A percentile compares a stretch with the other conserved stretches of the same genome.
Evolutionary conservation across 2,888 invertebrate genomes (phyloP).

Genomic region (Drosophila kambysellisi): DNA sequence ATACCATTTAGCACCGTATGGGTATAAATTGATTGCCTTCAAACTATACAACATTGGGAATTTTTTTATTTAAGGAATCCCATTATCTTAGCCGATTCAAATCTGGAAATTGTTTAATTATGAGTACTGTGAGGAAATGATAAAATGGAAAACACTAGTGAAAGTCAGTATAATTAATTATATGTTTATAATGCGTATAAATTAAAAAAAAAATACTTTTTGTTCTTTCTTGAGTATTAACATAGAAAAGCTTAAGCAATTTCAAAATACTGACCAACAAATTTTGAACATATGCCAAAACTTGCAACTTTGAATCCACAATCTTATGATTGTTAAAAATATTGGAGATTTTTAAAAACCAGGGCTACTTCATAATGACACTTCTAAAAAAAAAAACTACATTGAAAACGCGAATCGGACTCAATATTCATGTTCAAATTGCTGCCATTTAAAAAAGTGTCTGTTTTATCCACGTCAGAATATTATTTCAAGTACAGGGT

Average conservation of each 20-base stretch:
- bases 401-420: neutral
- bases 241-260: neutral
- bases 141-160: neutral
- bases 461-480: neutral
- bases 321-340: neutral
- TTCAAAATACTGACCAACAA: too few species aligned
- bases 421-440: neutral
- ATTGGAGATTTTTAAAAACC: neutral
- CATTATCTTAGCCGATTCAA: neutral
- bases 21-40: neutral
- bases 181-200: too few species aligned
- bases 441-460: neutral
- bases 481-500: neutral
- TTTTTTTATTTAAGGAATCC: neutral
- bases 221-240: neutral
- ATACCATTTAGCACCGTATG: neutral
- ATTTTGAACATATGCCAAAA: neutral
- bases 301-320: neutral
- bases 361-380: neutral
- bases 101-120: neutral
- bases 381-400: neutral
- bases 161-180: too few species aligned
- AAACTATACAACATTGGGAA: neutral
- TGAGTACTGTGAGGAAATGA: neutral
- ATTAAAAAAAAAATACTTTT: neutral